phyloP scores from a whole-genome alignment of 2,888 invertebrate species.

The Tridacna gigas region DNA sequence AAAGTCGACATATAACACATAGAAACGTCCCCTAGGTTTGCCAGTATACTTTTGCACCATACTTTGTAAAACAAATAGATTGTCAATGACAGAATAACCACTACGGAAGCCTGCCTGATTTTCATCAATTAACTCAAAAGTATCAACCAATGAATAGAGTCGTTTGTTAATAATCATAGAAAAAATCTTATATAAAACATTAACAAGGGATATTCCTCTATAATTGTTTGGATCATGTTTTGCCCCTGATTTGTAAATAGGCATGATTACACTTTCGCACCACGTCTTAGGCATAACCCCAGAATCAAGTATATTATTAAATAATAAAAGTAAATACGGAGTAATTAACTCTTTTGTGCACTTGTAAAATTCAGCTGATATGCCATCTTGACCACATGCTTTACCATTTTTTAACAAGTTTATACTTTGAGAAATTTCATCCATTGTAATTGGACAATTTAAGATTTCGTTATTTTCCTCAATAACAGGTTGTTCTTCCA shows the following conservation, averaged over 20 bases:
- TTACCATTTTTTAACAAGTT: no score
- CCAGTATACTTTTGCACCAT: conserved; percentile 11
- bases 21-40: not conserved
- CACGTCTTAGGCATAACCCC: conserved; percentile 23
- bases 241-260: conserved; percentile 28
- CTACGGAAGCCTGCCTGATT: conserved; percentile 2
- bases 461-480: not conserved
- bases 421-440: not conserved
- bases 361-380: conserved; percentile 3
- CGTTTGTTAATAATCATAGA: conserved; percentile 15
- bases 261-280: conserved; percentile 6
- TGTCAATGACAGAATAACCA: conserved; percentile 17
- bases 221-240: no score
- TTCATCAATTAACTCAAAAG: not conserved
- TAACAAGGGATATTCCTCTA: no score
- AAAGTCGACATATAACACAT: conserved; percentile 13
- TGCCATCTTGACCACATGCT: not conserved
- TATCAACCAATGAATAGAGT: not conserved
- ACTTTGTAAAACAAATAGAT: conserved; percentile 12
- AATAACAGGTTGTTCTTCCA: no score
- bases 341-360: not conserved
- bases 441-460: not conserved
- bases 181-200: not conserved
- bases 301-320: conserved; percentile 25
- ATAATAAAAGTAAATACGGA: not conserved